Base-by-base conservation (phyloP, 2,888 invertebrate genomes). In the Bibio marci region DNA sequence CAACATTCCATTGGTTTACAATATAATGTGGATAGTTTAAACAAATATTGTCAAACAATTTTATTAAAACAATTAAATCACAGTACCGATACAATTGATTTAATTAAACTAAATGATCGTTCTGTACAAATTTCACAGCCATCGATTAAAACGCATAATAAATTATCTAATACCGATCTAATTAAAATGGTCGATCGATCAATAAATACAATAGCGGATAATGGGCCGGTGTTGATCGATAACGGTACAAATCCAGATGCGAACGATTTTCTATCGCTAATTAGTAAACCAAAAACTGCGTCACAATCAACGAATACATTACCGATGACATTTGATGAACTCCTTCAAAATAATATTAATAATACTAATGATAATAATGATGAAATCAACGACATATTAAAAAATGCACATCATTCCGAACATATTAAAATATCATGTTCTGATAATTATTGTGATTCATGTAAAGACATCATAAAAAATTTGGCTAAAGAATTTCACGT, bases 361-460 rank as follows among this genome's bases (percentile, higher is more conserved):
- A 17, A n/a, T 18, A 6, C 4, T 4, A 4, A 6, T 3, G 2
- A 18, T 18, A 6, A 17, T 11, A 8, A 3, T 4, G 4, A 32
- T 17, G 11, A 7, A 32, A 33, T 33, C 22, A n/a, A 4, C 3
- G 12, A 28, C n/a, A 10, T 36, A 8, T 17, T 28, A 15, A 36
- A 28, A 28, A 36, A n/a, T n/a, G n/a, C n/a, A n/a, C n/a, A n/a
- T n/a, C n/a, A n/a, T n/a, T 6, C 22, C 4, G 22, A 22, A 1
- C 64, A 66, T 37, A 63, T 68, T 32, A 59, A 62, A 0, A 64
- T 65, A 25, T 59, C 65, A 12, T 63, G 66, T 46, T 63, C 66
- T 30, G 65, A 64, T 19, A 68, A 68, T 46, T 68, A 68, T 47
- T 73, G 72, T 59, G 72, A 73, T 52, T 70, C 71, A 44, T 73